Evolutionary conservation across 2,113 vertebrate genomes (phyloP), one percentile per base, ranked within the genome.

Genomic region (Cebidichthys violaceus): DNA sequence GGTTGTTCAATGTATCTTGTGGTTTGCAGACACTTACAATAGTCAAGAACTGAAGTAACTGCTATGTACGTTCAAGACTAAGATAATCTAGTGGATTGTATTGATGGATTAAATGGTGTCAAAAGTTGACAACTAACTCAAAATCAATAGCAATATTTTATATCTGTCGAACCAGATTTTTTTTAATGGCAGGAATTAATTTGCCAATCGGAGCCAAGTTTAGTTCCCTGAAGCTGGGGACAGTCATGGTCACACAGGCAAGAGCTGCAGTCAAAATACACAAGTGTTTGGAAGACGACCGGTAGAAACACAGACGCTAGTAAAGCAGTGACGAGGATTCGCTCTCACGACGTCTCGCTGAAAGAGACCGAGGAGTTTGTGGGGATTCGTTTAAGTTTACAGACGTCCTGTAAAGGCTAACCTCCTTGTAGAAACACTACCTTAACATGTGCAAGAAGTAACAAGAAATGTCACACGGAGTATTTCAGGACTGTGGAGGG

Each of bases 401-500:
- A 35, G 70, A 24, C 31, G 8, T 66, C 41, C 43, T 77, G 52
- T 77, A 77, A 70, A 77, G 65, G 76, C 47, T 61, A 43, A 77
- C 17, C 50, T 79, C 6, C 4, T 47, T 45, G 15, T 84, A 70
- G 67, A 83, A 77, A 62, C 43, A 31, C 9, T 5, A 6, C 10
- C 31, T 64, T 17, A 31, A 68, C 61, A 75, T 57, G 17, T 47
- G 50, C 22, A 62, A 9, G 41, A 68, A 41, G 24, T 71, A 45
- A 27, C 0, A 45, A 37, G 20, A 85, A 82, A 81, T 80, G 90
- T 67, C 78, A 61, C 47, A 6, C 17, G 8, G 59, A 79, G 79
- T 86, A 90, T 87, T 89, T 88, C 62, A 70, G 82, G 82, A 75
- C 29, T 37, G 11, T 35, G 3, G 54, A 55, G 64, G 50, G 76